Conservation (phyloP, 2,113 vertebrate genomes). For the Pundamilia nyererei region DNA sequence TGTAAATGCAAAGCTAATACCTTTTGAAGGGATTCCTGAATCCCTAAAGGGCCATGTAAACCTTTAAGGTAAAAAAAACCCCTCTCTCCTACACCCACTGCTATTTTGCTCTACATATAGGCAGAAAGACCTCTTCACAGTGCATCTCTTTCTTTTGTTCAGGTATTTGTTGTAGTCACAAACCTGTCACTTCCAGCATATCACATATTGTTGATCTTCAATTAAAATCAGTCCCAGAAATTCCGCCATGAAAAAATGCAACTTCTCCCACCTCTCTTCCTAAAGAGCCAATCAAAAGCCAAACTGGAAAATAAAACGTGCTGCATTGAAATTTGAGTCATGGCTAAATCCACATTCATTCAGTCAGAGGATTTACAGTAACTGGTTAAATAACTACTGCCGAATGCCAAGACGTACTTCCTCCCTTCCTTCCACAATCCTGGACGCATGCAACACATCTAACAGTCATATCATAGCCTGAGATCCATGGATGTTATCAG, state of each 20-base stretch:
- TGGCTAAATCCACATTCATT: fast-evolving
- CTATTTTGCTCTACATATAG: not conserved
- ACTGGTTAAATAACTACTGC: not conserved
- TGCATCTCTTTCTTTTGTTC: not conserved
- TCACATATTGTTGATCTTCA: not conserved
- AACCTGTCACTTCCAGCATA: not conserved
- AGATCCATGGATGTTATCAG: not conserved
- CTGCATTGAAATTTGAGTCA: not conserved
- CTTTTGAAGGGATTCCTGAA: not conserved
- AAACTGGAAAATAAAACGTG: too few relatives aligned
- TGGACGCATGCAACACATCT: fast-evolving
- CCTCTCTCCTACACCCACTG: not conserved
- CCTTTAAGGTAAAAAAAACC: not conserved
- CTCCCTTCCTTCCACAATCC: not conserved
- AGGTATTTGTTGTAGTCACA: not conserved
- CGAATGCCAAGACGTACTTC: fast-evolving
- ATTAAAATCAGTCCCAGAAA: not conserved
- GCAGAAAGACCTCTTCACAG: not conserved
- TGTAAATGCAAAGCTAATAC: not conserved
- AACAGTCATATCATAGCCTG: not conserved
- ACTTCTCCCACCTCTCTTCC: not conserved
- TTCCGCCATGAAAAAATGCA: not conserved
- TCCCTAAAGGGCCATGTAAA: not conserved
- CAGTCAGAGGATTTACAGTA: not conserved
- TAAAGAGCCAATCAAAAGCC: not conserved